These are phyloP conservation scores for Tetranychus piercei DNA, from an alignment of 2,888 invertebrate species.

Conservation along the genomic window DNA sequence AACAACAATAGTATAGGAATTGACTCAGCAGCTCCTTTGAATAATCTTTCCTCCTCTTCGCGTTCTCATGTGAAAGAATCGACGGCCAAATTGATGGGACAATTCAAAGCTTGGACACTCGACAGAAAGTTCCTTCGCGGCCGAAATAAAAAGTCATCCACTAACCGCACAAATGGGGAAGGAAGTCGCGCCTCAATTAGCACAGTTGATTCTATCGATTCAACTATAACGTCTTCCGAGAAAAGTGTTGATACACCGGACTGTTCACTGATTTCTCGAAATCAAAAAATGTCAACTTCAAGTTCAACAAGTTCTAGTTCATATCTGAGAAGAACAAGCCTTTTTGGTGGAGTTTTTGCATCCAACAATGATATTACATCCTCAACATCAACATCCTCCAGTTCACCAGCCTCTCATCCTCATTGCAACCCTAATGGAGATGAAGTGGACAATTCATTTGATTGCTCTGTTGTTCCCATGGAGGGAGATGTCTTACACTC, in stretches of 20 bases:
- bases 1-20: not conserved
- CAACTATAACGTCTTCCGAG: not conserved
- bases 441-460: not conserved
- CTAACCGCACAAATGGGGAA: not conserved
- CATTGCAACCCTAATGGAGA: not conserved
- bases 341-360: not conserved
- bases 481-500: constrained; percentile 17
- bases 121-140: constrained; percentile 23
- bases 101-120: constrained; percentile 26
- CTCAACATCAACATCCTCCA: not conserved
- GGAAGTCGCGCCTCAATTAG: not conserved
- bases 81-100: constrained; percentile 16
- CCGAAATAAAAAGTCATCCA: constrained; percentile 23
- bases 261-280: not conserved
- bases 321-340: not conserved
- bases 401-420: not conserved
- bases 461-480: not conserved
- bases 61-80: not conserved
- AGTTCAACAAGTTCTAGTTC: not conserved
- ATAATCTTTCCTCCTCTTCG: not conserved
- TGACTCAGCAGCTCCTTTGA: not conserved
- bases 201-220: not conserved
- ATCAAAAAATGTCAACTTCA: not conserved
- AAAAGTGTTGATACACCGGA: not conserved
- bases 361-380: not conserved